Percentiles rank a stretch among this genome's conserved stretches.
Evolutionary conservation across 92 coral and sea anemone genomes (phyloP).

Genomic region (Porites evermanni): DNA sequence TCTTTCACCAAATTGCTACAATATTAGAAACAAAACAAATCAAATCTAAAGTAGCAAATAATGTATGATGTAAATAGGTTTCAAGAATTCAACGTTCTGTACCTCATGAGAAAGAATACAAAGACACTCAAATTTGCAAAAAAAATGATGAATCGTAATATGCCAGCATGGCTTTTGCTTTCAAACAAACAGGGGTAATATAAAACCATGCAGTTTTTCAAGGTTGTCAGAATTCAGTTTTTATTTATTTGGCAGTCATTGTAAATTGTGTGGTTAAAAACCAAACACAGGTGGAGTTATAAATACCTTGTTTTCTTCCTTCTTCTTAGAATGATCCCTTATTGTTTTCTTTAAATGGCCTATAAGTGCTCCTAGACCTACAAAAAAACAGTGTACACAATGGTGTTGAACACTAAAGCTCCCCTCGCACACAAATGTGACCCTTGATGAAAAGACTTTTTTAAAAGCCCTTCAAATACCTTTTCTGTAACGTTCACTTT

Average conservation of each 20-base stretch:
- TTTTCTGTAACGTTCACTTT: slow-evolving; percentile 91
- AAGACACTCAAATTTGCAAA: too few species aligned
- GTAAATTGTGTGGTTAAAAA: neutral
- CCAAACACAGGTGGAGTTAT: neutral
- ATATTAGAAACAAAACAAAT: neutral
- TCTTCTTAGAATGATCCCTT: slow-evolving; percentile 92
- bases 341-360: slow-evolving; percentile 98
- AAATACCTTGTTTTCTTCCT: slow-evolving; percentile 86
- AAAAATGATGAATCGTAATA: too few species aligned
- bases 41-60: neutral
- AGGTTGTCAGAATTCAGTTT: too few species aligned
- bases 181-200: too few species aligned
- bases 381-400: neutral
- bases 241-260: too few species aligned
- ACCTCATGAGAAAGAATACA: too few species aligned
- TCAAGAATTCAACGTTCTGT: too few species aligned
- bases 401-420: neutral
- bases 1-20: slow-evolving; percentile 88
- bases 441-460: too few species aligned
- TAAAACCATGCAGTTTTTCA: too few species aligned
- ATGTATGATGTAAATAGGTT: neutral
- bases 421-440: too few species aligned
- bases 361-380: slow-evolving; percentile 92
- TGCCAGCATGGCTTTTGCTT: too few species aligned
- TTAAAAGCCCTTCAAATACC: slow-evolving; percentile 31